Evolutionary conservation across 2,888 invertebrate genomes (phyloP), one percentile per base, ranked within the genome.

Genomic region (Hirtodrosophila alboralis): DNA sequence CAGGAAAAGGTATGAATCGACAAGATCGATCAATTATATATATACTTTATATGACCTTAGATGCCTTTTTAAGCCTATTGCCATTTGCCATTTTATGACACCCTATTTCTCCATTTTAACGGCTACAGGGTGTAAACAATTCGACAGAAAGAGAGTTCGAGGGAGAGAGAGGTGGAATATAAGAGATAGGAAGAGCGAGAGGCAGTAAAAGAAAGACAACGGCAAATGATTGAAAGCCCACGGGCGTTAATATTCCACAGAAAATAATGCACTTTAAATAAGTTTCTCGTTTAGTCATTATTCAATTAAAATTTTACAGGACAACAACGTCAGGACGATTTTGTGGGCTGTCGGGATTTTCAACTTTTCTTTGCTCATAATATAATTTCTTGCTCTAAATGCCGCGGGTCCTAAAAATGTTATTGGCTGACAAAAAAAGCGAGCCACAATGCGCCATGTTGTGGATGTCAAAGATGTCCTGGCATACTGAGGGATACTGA

Each of bases 241-340:
- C 40, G 44, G 57, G 54, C 54, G 21, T 23, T 49, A 61, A 65
- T 65, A 53, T 61, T 54, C 49, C 43, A 37, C 53, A 62, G 40
- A 53, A 60, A 69, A 66, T 66, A 59, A 62, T 66, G 73, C 77
- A 73, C 81, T 84, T 78, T 59, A 71, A 83, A 75, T 56, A 75
- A 70, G 59, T 75, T 75, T 70, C 62, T 54, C 63, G 59, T 67
- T 79, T 48, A 59, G 65, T 68, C 76, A 68, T 72, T 76, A 77
- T 80, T 77, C 63, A 80, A 77, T 80, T 77, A 84, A 72, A 65
- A 62, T 58, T 58, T n/a, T n/a, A n/a, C 47, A 56, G 44, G 63
- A 51, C 48, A 23, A 44, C 44, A 44, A 31, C 8, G 33, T n/a
- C 27, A 18, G 41, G 13, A 47, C 26, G 6, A 33, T 13, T 26